phyloP scores from a whole-genome alignment of 2,888 invertebrate species.

The Itoplectis maculator region DNA sequence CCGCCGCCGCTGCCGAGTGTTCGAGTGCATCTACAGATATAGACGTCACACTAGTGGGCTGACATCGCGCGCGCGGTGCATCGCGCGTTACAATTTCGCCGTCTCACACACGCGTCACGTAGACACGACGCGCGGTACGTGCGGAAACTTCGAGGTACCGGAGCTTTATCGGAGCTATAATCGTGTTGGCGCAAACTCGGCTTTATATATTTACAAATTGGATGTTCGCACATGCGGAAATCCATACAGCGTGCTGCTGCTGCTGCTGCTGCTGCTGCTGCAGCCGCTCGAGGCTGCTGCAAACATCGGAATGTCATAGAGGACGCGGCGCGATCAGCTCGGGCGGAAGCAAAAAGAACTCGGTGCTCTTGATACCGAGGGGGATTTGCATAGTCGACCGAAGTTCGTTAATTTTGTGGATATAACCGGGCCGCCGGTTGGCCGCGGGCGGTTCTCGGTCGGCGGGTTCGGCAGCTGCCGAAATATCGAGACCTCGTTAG shows the following conservation, averaged over 20 bases:
- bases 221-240: neutral
- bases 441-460: constrained; percentile 50
- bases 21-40: constrained; percentile 49
- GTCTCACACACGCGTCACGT: constrained; percentile 15
- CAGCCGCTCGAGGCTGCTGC: neutral
- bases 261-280: too few relatives aligned
- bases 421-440: constrained; percentile 37
- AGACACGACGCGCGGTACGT: constrained; percentile 44
- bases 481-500: constrained; percentile 60
- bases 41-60: constrained; percentile 7
- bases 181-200: neutral
- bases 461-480: constrained; percentile 55
- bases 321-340: neutral
- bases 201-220: constrained; percentile 18
- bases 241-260: neutral
- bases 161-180: neutral
- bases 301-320: constrained; percentile 8
- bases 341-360: neutral
- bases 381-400: constrained; percentile 32
- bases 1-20: too few relatives aligned
- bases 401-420: constrained; percentile 53
- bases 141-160: constrained; percentile 1
- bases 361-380: neutral
- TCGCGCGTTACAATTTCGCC: constrained; percentile 39
- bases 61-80: constrained; percentile 35